Evolutionary conservation across 1,140 invertebrate genomes (phyloP).

Genomic region (Macrocentrus cingulum): DNA sequence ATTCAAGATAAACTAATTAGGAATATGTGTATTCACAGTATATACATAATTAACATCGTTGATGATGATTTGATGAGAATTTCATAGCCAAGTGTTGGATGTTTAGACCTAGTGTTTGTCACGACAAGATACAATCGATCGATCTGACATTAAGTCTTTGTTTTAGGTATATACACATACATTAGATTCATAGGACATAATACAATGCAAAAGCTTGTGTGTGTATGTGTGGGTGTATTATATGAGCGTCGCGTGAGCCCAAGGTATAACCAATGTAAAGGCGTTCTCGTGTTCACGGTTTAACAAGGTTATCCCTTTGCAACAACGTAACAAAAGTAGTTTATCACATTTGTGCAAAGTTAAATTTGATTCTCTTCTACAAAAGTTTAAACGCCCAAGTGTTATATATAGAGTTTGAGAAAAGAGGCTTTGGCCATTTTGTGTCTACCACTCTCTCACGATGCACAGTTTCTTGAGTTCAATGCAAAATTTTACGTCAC

Average conservation of each 20-base stretch:
- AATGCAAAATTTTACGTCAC: no score
- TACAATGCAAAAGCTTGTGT: background rate
- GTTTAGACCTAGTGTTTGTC: slow-evolving; percentile 5
- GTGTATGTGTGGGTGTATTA: background rate
- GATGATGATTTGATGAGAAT: no score
- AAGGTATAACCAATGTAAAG: slow-evolving; percentile 28
- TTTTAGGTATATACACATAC: background rate
- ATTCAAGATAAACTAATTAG: no score
- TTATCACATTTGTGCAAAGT: slow-evolving; percentile 42
- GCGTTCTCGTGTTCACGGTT: slow-evolving; percentile 33
- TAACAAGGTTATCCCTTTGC: slow-evolving; percentile 43
- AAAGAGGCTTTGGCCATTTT: slow-evolving; percentile 1
- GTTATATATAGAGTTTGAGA: slow-evolving; percentile 18
- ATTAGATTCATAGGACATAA: background rate
- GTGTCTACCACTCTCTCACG: background rate
- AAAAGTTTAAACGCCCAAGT: slow-evolving; percentile 53
- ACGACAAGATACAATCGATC: background rate
- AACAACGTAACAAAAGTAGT: slow-evolving; percentile 48
- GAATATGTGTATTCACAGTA: no score
- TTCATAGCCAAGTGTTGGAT: no score
- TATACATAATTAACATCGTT: no score
- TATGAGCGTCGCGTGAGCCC: slow-evolving; percentile 17
- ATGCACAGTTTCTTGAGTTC: no score
- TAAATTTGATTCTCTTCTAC: slow-evolving; percentile 53
- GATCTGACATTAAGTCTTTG: background rate